These are phyloP conservation scores for Gulo gulo DNA, from an alignment of 2,113 vertebrate species.

Conservation along the genomic window DNA sequence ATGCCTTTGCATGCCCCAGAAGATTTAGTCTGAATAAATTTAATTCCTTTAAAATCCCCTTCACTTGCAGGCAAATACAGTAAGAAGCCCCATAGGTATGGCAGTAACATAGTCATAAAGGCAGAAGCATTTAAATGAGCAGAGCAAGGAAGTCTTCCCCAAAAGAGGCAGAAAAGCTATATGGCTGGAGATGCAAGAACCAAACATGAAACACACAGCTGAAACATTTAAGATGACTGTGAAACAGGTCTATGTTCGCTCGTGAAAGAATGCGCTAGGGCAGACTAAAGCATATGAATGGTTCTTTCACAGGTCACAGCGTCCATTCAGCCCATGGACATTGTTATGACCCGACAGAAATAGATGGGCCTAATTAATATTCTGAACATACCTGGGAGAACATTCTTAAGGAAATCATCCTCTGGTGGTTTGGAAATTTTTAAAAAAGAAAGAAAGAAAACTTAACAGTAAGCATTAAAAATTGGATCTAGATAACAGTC, in stretches of 20 bases:
- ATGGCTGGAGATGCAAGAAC: constrained; percentile 85
- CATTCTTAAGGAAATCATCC: constrained; percentile 93
- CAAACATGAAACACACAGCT: constrained; percentile 89
- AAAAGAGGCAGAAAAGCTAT: constrained; percentile 63
- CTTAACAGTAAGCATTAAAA: constrained; percentile 75
- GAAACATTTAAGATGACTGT: constrained; percentile 92
- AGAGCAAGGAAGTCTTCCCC: constrained; percentile 75
- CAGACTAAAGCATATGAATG: constrained; percentile 94
- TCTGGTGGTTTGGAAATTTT: constrained; percentile 80
- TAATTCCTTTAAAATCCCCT: constrained; percentile 82
- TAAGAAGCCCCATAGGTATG: constrained; percentile 82
- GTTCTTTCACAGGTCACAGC: constrained; percentile 98
- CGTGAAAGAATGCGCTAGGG: constrained; percentile 92
- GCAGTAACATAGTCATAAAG: constrained; percentile 83
- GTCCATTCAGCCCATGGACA: constrained; percentile 93
- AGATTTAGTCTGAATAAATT: constrained; percentile 81
- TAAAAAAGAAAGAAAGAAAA: constrained; percentile 62
- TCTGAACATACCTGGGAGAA: constrained; percentile 94
- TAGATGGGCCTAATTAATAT: constrained; percentile 99
- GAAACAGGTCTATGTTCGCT: constrained; percentile 93
- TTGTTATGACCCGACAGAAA: constrained; percentile 96
- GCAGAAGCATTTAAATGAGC: constrained; percentile 80
- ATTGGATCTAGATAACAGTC: constrained; percentile 72
- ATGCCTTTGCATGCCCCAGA: constrained; percentile 78
- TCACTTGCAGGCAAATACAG: constrained; percentile 78